phyloP scores from a whole-genome alignment of 1,140 invertebrate species.

The Tetragonula clypearis region DNA sequence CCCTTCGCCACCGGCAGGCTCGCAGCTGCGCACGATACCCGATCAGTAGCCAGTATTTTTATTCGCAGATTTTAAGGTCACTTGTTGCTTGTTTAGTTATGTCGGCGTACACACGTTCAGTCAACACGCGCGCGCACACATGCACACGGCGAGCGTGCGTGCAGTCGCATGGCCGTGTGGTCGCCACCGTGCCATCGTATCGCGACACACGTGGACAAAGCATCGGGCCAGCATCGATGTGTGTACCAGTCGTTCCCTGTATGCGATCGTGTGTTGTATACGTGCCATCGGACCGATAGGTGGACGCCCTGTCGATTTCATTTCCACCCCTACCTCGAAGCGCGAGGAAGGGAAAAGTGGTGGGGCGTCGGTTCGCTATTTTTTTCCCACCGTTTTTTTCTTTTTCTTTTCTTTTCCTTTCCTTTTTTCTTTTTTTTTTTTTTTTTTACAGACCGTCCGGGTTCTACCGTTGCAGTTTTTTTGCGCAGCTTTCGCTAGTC shows the following conservation, averaged over 20 bases:
- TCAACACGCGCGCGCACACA: constrained; percentile 45
- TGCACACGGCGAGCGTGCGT: background rate
- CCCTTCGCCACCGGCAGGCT: constrained; percentile 42
- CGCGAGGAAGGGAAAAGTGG: constrained; percentile 20
- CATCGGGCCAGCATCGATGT: constrained; percentile 25
- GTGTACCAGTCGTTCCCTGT: constrained; percentile 52
- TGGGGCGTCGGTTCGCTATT: constrained; percentile 63
- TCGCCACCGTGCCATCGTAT: constrained; percentile 46
- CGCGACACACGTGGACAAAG: constrained; percentile 65
- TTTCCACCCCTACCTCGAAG: constrained; percentile 54
- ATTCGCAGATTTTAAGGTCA: constrained; percentile 79
- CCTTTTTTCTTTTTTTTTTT: constrained; percentile 39
- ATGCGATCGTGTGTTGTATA: constrained; percentile 61
- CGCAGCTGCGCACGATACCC: constrained; percentile 70
- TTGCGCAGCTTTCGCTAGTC: constrained; percentile 66
- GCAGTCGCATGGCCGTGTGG: constrained; percentile 12
- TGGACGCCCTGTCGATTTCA: constrained; percentile 78
- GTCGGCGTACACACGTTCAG: constrained; percentile 67
- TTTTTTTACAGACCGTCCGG: constrained; percentile 63
- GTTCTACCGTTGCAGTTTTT: constrained; percentile 67
- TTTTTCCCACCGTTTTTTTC: constrained; percentile 42
- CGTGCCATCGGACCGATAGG: constrained; percentile 73
- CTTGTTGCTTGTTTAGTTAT: constrained; percentile 81
- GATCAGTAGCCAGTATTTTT: constrained; percentile 76
- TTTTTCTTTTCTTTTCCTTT: too few relatives aligned